phyloP scores from a whole-genome alignment of 2,888 invertebrate species.

The Drosophila colorata region DNA sequence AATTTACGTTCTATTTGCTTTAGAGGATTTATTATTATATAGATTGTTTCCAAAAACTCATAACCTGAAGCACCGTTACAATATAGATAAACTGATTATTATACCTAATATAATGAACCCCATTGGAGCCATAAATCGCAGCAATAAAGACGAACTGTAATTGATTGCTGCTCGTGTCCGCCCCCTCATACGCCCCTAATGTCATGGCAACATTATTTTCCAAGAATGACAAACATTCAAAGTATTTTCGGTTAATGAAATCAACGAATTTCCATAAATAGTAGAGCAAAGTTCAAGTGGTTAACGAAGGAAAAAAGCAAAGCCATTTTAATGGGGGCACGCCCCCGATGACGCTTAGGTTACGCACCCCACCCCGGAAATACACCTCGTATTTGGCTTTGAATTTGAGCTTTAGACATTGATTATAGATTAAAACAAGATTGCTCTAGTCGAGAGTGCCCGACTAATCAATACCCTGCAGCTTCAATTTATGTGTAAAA shows the following conservation, averaged over 20 bases:
- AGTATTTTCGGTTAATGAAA: conserved; percentile 45
- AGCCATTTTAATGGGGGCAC: conserved; percentile 13
- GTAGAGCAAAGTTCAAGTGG: conserved; percentile 24
- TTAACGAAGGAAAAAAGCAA: background rate
- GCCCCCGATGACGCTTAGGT: conserved; percentile 5
- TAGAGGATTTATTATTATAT: background rate
- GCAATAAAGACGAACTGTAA: conserved; percentile 37
- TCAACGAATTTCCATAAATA: conserved; percentile 55
- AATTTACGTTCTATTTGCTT: no score
- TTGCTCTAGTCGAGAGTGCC: background rate
- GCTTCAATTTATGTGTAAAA: no score
- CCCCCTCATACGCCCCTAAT: conserved; percentile 20
- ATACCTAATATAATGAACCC: conserved; percentile 1
- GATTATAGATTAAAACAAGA: conserved; percentile 11
- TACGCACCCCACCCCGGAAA: background rate
- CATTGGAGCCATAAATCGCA: conserved; percentile 13
- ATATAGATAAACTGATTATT: conserved; percentile 3
- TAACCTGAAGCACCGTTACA: background rate
- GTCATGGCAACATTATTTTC: conserved; percentile 38
- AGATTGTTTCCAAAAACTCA: background rate
- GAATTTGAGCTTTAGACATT: conserved; percentile 38
- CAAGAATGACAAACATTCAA: conserved; percentile 17
- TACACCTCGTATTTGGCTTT: conserved; percentile 30
- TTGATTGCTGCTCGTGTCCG: conserved; percentile 27
- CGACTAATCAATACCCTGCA: background rate